Evolutionary conservation across 1,140 invertebrate genomes (phyloP), one percentile per base, ranked within the genome.

Genomic region (Ceratosolen fusciceps): DNA sequence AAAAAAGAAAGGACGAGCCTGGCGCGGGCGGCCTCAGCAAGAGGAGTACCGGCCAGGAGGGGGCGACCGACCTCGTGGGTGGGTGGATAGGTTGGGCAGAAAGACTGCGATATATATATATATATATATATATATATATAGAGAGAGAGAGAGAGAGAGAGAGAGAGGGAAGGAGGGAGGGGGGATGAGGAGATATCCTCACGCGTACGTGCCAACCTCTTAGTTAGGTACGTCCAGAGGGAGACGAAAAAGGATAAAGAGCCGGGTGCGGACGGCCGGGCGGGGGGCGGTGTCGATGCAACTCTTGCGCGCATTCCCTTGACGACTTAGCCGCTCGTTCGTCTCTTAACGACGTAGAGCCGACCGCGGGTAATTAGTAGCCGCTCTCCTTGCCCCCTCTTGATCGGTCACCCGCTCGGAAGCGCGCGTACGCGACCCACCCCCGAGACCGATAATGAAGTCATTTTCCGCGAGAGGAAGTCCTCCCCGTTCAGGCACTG

Each of bases 361-460:
- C 29, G 47, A 65, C 1, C 43, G 49, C 58, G 60, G 74, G 49
- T 76, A 76, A 76, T 76, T 76, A 76, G 74, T 62, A 62, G 62
- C n/a, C 47, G 47, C 26, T 47, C 47, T 71, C 39, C 29, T 3
- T 34, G n/a, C n/a, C n/a, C n/a, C n/a, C n/a, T n/a, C n/a, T n/a
- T n/a, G n/a, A n/a, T n/a, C n/a, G n/a, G n/a, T n/a, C n/a, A n/a
- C n/a, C n/a, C n/a, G n/a, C n/a, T n/a, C n/a, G n/a, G n/a, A n/a
- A n/a, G n/a, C n/a, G n/a, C n/a, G n/a, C n/a, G n/a, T n/a, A n/a
- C n/a, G n/a, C n/a, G n/a, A n/a, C 16, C 29, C 21, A 21, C 54
- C 34, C 54, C 19, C 21, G 37, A 37, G 26, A 7, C n/a, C 24
- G 54, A 68, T 68, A 76, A 76, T 76, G 62, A 76, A 76, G 62